Base-by-base conservation (phyloP, 2,113 vertebrate genomes). In the Chunga burmeisteri region DNA sequence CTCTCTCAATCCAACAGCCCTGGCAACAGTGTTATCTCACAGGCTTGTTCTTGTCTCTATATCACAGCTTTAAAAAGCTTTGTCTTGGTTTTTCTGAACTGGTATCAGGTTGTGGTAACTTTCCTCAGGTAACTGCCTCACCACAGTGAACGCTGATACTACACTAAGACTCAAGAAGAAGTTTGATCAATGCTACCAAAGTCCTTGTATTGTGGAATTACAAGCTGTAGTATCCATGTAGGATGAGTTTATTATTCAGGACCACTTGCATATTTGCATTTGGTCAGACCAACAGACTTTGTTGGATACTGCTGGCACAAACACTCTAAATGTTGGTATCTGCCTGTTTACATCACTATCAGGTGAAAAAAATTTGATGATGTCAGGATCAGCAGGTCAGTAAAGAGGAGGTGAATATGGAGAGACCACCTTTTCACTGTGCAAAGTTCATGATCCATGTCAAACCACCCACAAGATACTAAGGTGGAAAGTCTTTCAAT, bases 101-200 rank as follows among this genome's bases (percentile, higher is more conserved):
- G 47, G 0, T 17, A 19, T 2, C 21, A 36, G 42, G n/a, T 44
- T 52, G 49, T 36, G 40, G 18, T 23, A 49, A 63, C 10, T 90
- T 72, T 32, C 38, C 53, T 49, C 62, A 58, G 29, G 38, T 17
- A 67, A 62, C 15, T 6, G 16, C 16, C 44, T 58, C 67, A 55
- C 62, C 44, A 81, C 26, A 55, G 58, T 6, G 6, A 67, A 40
- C 0, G 1, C 17, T 0, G 2, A 68, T 11, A 19, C 10, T 15
- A 29, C 13, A 30, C 13, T 1, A 3, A 58, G 55, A 62, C 7
- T 70, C 13, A 46, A 38, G 29, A 70, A n/a, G 1, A 16, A 55
- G 32, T 46, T 13, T 30, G 32, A 59, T 8, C 2, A 1, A 49
- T 15, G 9, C 16, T 4, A 17, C 11, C 52, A 38, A 71, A 93